Evolutionary conservation across 2,888 invertebrate species (phyloP).

Genomic region (Leptinotarsa juncta): DNA sequence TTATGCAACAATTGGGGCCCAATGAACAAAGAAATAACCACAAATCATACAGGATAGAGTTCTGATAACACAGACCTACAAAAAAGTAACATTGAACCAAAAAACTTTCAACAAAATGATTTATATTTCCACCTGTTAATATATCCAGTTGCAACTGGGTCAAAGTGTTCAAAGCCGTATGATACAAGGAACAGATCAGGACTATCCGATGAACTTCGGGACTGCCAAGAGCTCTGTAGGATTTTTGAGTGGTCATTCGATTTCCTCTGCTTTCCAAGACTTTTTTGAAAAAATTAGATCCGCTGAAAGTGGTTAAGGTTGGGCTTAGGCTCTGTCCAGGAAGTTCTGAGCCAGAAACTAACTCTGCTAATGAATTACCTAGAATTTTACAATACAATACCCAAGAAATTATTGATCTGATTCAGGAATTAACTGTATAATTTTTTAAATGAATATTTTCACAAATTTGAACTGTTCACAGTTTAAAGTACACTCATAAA

Average conservation of each 20-base stretch:
- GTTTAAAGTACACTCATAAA: too few species aligned
- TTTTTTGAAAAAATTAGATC: conserved; percentile 70
- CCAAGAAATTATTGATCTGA: too few species aligned
- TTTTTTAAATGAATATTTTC: too few species aligned
- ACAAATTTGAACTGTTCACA: too few species aligned
- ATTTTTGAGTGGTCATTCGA: conserved; percentile 73
- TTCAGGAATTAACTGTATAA: too few species aligned
- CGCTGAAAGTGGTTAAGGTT: conserved; percentile 63
- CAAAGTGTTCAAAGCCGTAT: conserved; percentile 89
- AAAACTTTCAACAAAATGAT: neutral
- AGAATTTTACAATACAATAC: conserved; percentile 29
- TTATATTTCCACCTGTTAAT: conserved; percentile 77
- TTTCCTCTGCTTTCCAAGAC: conserved; percentile 72
- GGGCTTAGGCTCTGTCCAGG: conserved; percentile 58
- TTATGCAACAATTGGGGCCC: conserved; percentile 89
- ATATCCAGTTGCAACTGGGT: conserved; percentile 93
- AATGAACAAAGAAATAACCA: conserved; percentile 92
- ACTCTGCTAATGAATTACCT: conserved; percentile 63
- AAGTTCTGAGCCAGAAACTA: conserved; percentile 56
- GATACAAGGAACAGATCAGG: conserved; percentile 90
- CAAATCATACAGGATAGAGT: conserved; percentile 87
- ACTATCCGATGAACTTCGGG: conserved; percentile 86
- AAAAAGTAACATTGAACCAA: conserved; percentile 36
- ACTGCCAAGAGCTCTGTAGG: conserved; percentile 82
- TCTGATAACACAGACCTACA: conserved; percentile 93